These are phyloP conservation scores for Saxidomus purpurata DNA, from an alignment of 1,140 invertebrate genomes.

Conservation along the genomic window DNA sequence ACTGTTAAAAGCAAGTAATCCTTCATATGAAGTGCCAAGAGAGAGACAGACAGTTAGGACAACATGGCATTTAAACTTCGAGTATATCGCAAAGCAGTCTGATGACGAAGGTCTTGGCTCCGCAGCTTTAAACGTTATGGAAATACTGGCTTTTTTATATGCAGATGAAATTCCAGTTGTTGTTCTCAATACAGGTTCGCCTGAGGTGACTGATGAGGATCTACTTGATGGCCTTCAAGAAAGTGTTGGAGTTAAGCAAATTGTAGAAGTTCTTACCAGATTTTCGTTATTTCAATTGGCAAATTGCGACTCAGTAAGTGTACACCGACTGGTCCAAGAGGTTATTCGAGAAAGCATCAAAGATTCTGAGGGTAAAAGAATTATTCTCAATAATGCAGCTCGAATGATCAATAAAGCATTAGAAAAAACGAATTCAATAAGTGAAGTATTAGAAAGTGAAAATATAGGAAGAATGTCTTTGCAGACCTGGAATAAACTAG, in stretches of 20 bases:
- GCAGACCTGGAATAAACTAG: slow-evolving; percentile 41
- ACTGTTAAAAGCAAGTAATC: neutral
- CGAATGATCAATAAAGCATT: too few species aligned
- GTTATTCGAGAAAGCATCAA: slow-evolving; percentile 27
- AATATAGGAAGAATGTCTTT: neutral
- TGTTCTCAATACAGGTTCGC: neutral
- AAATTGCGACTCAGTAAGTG: slow-evolving; percentile 28
- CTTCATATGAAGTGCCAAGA: neutral
- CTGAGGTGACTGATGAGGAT: neutral
- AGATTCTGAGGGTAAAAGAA: neutral
- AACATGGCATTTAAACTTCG: too few species aligned
- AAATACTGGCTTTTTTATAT: slow-evolving; percentile 17
- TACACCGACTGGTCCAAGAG: slow-evolving; percentile 61
- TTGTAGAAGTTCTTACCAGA: too few species aligned
- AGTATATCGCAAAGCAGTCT: slow-evolving; percentile 31
- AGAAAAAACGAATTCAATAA: neutral
- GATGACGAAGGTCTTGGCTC: slow-evolving; percentile 15
- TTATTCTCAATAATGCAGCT: neutral
- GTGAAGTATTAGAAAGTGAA: slow-evolving; percentile 20
- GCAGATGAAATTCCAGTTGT: slow-evolving; percentile 32
- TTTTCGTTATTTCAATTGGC: neutral
- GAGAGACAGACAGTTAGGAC: neutral
- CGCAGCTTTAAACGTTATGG: slow-evolving; percentile 24
- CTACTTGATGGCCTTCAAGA: neutral
- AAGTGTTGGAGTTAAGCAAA: neutral